Evolutionary conservation across 2,113 vertebrate genomes (phyloP), one percentile per base, ranked within the genome.

Genomic region (Zeus faber): DNA sequence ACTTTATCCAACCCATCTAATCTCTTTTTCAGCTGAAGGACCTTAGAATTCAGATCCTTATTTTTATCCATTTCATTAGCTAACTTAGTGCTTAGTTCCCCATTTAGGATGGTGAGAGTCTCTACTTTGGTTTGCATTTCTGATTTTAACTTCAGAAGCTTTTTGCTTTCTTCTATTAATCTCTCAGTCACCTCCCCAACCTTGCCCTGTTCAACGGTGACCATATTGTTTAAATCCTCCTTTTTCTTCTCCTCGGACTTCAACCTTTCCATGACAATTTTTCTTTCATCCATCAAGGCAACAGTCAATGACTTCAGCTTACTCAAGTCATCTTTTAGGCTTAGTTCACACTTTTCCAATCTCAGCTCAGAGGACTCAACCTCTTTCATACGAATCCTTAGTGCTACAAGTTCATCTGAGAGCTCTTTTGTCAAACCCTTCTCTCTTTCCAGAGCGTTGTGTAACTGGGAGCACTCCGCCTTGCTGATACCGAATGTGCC

Each of bases 181-280:
- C 96, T 97, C 71, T 97, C 96, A 1, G 96, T 99, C 23, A 99
- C 94, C 61, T 96, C 93, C 92, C 93, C 97, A 45, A 98, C 95
- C 72, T 97, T 98, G 16, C 87, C 88, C 83, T 99, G 93, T 71
- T 99, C 96, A 46, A 83, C 79, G 80, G 95, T 94, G 65, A 95
- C 88, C 77, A 91, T 91, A 60, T 85, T 91, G 62, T 88, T 94
- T 72, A 99, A 70, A 22, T 93, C 89, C 14, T 95, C 91, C 21
- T 91, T 92, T 77, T 93, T 96, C 77, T 91, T 92, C 70, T 98
- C 96, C 58, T 96, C 95, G 17, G 92, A 93, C 67, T 92, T 93
- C 46, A 95, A 88, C 85, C 92, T 96, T 62, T 97, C 95, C 83
- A 93, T 84, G 87, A 97, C 88, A 8, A 87, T 92, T 80, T 95